Percentiles rank a stretch among this genome's conserved stretches.
Evolutionary conservation across 1,140 invertebrate genomes (phyloP).

Genomic region (Euwallacea fornicatus): DNA sequence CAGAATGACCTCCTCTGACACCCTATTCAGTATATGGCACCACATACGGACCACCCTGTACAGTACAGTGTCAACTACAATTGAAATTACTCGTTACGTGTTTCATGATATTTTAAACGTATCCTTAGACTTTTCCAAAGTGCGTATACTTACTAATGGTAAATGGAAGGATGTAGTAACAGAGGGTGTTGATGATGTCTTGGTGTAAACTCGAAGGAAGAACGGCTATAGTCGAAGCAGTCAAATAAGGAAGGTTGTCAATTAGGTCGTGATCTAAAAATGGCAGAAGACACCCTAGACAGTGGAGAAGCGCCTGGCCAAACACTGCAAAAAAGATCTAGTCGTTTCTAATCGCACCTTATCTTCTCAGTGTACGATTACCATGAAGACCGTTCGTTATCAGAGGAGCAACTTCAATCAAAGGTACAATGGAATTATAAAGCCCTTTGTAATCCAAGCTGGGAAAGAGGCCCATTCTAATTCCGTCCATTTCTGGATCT

Average conservation of each 20-base stretch:
- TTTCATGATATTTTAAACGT: too few species aligned
- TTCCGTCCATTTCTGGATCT: conserved; percentile 79
- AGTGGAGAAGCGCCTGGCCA: conserved; percentile 87
- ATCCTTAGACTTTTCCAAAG: too few species aligned
- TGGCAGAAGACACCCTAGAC: conserved; percentile 88
- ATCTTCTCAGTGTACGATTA: neutral
- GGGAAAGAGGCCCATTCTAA: conserved; percentile 87
- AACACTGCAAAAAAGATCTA: conserved; percentile 68
- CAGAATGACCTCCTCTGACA: too few species aligned
- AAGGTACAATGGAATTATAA: conserved; percentile 81
- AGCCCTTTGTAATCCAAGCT: conserved; percentile 94
- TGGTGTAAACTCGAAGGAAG: conserved; percentile 89
- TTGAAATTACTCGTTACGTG: neutral
- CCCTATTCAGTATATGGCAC: too few species aligned
- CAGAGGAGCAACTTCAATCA: conserved; percentile 78
- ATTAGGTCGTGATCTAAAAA: conserved; percentile 96
- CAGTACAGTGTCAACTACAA: too few species aligned
- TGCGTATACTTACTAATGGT: conserved; percentile 78
- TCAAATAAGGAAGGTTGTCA: conserved; percentile 91
- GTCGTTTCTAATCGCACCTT: neutral
- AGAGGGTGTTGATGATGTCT: conserved; percentile 92
- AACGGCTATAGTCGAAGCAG: conserved; percentile 90
- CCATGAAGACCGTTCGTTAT: conserved; percentile 69
- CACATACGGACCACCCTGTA: too few species aligned
- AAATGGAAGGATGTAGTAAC: conserved; percentile 95